Evolutionary conservation across 1,140 invertebrate genomes (phyloP).

Genomic region (Trichonephila clavata): DNA sequence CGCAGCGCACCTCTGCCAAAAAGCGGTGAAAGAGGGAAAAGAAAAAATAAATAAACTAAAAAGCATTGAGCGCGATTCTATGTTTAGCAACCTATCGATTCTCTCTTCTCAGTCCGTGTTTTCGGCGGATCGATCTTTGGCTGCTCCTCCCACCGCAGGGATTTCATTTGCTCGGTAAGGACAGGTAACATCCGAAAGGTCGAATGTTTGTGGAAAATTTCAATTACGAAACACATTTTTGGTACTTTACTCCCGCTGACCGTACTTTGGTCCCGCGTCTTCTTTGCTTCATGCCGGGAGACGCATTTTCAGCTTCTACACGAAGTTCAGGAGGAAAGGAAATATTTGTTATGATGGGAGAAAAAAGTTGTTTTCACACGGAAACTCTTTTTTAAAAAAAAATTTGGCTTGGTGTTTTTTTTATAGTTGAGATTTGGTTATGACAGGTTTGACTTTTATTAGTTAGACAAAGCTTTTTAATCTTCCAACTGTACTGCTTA

Average conservation of each 20-base stretch:
- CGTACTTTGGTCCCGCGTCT: too few species aligned
- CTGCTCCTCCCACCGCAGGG: slow-evolving; percentile 3
- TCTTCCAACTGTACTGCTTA: too few species aligned
- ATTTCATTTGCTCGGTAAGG: slow-evolving; percentile 15
- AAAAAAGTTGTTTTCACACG: too few species aligned
- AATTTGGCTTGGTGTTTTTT: too few species aligned
- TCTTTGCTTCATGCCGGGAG: too few species aligned
- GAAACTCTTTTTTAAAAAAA: too few species aligned
- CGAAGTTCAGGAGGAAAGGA: too few species aligned
- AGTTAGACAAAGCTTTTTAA: too few species aligned
- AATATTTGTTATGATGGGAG: too few species aligned
- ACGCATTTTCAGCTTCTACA: background rate
- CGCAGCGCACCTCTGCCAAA: background rate
- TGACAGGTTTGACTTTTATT: too few species aligned
- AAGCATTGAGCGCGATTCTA: background rate
- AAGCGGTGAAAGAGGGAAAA: background rate
- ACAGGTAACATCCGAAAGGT: background rate
- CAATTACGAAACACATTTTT: background rate
- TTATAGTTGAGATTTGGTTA: too few species aligned
- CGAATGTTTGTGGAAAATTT: slow-evolving; percentile 11
- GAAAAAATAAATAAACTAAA: background rate
- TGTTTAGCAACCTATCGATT: slow-evolving; percentile 53
- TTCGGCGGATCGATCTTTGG: slow-evolving; percentile 42
- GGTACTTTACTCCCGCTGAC: background rate
- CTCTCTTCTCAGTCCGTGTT: background rate